Conservation (phyloP, 2,113 vertebrate species). For the Xiphophorus couchianus region DNA sequence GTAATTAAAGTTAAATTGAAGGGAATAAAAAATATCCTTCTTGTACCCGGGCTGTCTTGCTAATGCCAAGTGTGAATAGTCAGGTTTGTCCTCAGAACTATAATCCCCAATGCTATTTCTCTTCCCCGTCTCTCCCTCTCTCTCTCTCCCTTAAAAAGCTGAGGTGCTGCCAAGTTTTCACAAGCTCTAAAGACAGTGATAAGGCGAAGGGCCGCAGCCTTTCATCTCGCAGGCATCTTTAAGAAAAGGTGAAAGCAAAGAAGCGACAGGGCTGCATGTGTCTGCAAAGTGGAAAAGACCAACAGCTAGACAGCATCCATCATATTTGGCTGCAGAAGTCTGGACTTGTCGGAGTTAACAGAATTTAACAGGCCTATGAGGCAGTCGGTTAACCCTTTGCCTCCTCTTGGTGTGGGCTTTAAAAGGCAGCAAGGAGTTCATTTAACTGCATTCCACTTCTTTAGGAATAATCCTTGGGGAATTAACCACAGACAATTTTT, state of each 20-base stretch:
- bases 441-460: neutral
- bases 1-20: constrained; percentile 90
- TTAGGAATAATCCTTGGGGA: constrained; percentile 19
- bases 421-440: constrained; percentile 15
- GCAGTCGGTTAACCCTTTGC: constrained; percentile 41
- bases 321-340: constrained; percentile 40
- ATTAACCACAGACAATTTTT: constrained; percentile 17
- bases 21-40: constrained; percentile 86
- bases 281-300: constrained; percentile 32
- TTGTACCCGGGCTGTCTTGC: constrained; percentile 83
- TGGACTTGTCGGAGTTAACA: constrained; percentile 45
- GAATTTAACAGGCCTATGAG: constrained; percentile 14
- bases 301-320: constrained; percentile 47
- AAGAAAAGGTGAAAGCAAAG: constrained; percentile 58
- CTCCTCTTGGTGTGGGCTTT: neutral
- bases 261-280: constrained; percentile 17
- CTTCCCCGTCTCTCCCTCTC: constrained; percentile 49
- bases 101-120: constrained; percentile 81
- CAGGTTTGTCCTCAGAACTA: constrained; percentile 84
- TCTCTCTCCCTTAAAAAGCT: constrained; percentile 49
- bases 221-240: constrained; percentile 80
- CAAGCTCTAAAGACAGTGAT: constrained; percentile 80
- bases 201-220: constrained; percentile 72
- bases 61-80: constrained; percentile 85
- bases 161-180: constrained; percentile 78